phyloP scores from a whole-genome alignment of 1,140 invertebrate species.

The Limonius californicus region DNA sequence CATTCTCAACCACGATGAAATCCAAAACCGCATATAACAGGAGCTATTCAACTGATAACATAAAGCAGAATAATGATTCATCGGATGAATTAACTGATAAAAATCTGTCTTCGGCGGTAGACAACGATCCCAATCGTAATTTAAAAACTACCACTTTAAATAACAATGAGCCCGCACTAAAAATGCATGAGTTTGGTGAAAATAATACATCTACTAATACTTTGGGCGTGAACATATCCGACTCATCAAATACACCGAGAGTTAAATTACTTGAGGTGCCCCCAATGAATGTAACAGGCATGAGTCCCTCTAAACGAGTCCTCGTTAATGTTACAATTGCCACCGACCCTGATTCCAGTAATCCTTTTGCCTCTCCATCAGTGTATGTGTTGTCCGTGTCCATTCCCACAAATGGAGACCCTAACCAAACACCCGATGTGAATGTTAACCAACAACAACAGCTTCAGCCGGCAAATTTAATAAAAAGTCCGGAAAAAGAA shows the following conservation, averaged over 20 bases:
- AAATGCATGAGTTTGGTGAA: conserved; percentile 5
- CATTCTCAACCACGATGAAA: conserved; percentile 42
- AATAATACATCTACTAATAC: conserved; percentile 18
- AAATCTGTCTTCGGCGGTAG: conserved; percentile 20
- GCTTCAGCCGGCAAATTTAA: conserved; percentile 42
- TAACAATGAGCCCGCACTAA: neutral
- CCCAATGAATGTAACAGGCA: conserved; percentile 22
- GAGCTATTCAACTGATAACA: conserved; percentile 33
- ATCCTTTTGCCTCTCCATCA: conserved; percentile 52
- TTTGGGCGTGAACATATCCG: too few relatives aligned
- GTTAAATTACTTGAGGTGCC: conserved; percentile 41
- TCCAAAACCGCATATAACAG: conserved; percentile 43
- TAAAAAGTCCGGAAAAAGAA: neutral
- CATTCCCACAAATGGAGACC: conserved; percentile 58
- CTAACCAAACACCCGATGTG: conserved; percentile 53
- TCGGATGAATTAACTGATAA: conserved; percentile 41
- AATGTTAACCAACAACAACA: conserved; percentile 44
- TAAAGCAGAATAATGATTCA: too few relatives aligned
- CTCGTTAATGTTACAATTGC: conserved; percentile 73
- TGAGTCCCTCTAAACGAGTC: conserved; percentile 52
- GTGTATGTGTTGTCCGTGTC: conserved; percentile 70
- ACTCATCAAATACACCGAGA: too few relatives aligned
- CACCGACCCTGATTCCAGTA: conserved; percentile 55
- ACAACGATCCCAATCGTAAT: neutral
- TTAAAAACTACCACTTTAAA: conserved; percentile 13